Evolutionary conservation across 2,797 vertebrate species (phyloP).

Genomic region (Gobio occitaniae): DNA sequence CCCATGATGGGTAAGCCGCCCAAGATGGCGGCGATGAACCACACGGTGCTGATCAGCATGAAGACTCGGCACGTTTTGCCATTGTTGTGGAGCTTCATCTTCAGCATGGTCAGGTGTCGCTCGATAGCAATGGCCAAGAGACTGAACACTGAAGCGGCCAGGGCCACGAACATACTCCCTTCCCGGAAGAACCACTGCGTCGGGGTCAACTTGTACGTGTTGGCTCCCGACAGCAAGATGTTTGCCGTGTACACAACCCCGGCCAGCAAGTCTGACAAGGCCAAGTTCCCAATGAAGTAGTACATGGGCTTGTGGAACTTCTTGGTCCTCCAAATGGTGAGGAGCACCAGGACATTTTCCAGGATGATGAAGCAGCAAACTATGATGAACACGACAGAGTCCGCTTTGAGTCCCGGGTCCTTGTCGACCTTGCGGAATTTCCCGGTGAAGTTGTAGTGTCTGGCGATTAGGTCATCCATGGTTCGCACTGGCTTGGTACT

Average conservation of each 20-base stretch:
- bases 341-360: slow-evolving; percentile 93
- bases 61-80: slow-evolving; percentile 93
- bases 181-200: slow-evolving; percentile 95
- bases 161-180: slow-evolving; percentile 96
- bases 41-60: slow-evolving; percentile 93
- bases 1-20: slow-evolving; percentile 93
- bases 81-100: slow-evolving; percentile 95
- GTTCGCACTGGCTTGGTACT: slow-evolving; percentile 49
- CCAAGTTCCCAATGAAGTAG: slow-evolving; percentile 98
- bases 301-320: slow-evolving; percentile 99
- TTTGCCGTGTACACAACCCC: slow-evolving; percentile 94
- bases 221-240: slow-evolving; percentile 92
- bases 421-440: slow-evolving; percentile 84
- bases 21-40: slow-evolving; percentile 89
- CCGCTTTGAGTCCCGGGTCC: slow-evolving; percentile 85
- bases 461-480: slow-evolving; percentile 88
- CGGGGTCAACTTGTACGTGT: slow-evolving; percentile 90
- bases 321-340: slow-evolving; percentile 98
- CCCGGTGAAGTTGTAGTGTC: slow-evolving; percentile 96
- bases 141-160: slow-evolving; percentile 96
- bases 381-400: slow-evolving; percentile 94
- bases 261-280: slow-evolving; percentile 95
- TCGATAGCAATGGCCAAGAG: slow-evolving; percentile 96
- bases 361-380: slow-evolving; percentile 97
- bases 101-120: slow-evolving; percentile 96